phyloP scores from a whole-genome alignment of 2,113 vertebrate species.

The Terrapene triunguis region DNA sequence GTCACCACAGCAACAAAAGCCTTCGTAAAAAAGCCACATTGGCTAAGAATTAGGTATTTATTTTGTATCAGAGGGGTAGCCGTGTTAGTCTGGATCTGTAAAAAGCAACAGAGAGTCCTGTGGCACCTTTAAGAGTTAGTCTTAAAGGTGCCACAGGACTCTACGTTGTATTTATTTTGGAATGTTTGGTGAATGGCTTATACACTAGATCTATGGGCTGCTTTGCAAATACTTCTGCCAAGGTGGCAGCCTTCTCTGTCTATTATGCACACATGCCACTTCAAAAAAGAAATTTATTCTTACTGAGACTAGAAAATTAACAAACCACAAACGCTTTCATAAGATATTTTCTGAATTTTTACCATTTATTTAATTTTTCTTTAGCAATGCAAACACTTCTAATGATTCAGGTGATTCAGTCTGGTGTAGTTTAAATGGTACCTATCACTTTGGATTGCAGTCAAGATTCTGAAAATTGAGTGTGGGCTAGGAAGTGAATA shows the following conservation, averaged over 20 bases:
- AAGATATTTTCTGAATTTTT: background rate
- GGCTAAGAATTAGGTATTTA: background rate
- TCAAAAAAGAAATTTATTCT: background rate
- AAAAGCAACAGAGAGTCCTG: too few species aligned
- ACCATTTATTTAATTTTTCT: background rate
- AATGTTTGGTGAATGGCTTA: background rate
- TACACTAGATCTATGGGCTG: background rate
- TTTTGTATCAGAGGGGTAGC: background rate
- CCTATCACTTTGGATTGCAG: background rate
- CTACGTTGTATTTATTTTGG: background rate
- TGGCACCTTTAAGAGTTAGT: too few species aligned
- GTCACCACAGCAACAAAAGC: background rate
- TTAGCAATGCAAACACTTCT: background rate
- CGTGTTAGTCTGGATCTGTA: too few species aligned
- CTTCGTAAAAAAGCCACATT: background rate
- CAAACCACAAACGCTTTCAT: background rate
- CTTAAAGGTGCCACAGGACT: too few species aligned
- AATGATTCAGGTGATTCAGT: background rate
- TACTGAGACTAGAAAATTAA: background rate
- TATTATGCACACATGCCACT: background rate
- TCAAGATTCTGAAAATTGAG: background rate
- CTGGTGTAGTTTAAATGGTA: background rate
- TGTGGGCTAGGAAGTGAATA: background rate
- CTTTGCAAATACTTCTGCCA: background rate
- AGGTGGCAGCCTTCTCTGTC: background rate